Evolutionary conservation across 2,113 vertebrate species (phyloP).

Genomic region (Spea multiplicata): DNA sequence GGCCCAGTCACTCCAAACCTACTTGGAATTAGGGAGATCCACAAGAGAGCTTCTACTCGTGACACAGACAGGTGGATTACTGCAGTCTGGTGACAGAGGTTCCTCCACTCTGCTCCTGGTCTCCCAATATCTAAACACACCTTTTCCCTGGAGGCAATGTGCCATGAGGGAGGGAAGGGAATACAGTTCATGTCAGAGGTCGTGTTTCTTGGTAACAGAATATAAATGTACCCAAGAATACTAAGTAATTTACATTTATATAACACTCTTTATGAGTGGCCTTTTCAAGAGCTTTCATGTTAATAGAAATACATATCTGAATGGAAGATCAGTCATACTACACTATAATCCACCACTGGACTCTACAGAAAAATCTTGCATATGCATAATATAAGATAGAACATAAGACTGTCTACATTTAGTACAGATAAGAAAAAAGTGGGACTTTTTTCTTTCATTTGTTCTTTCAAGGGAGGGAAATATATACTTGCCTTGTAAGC

Average conservation of each 20-base stretch:
- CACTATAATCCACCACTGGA: constrained; percentile 24
- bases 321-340: constrained; percentile 43
- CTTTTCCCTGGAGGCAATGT: no score
- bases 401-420: neutral
- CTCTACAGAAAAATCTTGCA: constrained; percentile 18
- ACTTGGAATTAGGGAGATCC: no score
- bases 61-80: no score
- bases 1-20: no score
- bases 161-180: no score
- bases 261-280: constrained; percentile 37
- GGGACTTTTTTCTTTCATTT: neutral
- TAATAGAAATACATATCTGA: constrained; percentile 46
- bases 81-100: no score
- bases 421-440: neutral
- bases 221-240: constrained; percentile 45
- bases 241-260: constrained; percentile 49
- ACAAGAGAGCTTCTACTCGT: no score
- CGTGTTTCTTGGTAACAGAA: constrained; percentile 40
- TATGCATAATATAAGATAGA: constrained; percentile 25
- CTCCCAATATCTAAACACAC: no score
- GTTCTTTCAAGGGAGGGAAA: neutral
- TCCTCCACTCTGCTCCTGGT: no score
- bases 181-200: no score
- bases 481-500: no score
- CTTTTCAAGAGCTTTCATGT: constrained; percentile 47